Conservation (phyloP, 2,888 invertebrate genomes). For the Lydus trimaculatus region DNA sequence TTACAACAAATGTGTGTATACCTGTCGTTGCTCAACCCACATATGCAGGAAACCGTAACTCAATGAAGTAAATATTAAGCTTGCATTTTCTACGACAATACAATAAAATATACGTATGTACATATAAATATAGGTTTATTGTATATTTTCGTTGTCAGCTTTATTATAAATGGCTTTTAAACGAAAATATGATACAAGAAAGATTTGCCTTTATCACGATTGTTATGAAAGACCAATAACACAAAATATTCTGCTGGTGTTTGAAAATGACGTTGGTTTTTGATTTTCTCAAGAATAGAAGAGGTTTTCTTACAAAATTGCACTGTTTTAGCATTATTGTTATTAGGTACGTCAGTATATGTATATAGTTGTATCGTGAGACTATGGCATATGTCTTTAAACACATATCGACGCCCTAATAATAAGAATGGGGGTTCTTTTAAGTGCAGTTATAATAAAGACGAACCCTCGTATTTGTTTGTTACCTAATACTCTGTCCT, state of each 20-base stretch:
- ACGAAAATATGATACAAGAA: not conserved
- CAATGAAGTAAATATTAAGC: slow-evolving; percentile 21
- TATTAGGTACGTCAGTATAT: slow-evolving; percentile 11
- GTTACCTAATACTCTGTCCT: not conserved
- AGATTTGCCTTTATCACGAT: not conserved
- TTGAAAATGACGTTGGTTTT: not conserved
- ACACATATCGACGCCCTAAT: slow-evolving; percentile 20
- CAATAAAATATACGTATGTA: slow-evolving; percentile 15
- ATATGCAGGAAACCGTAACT: slow-evolving; percentile 21
- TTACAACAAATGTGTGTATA: slow-evolving; percentile 24
- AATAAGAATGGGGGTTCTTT: slow-evolving; percentile 20
- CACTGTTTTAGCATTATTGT: not conserved
- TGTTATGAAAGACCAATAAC: not conserved
- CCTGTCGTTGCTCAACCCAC: slow-evolving; percentile 25
- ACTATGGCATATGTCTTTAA: slow-evolving; percentile 24
- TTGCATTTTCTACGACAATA: slow-evolving; percentile 11
- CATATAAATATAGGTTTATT: slow-evolving; percentile 2
- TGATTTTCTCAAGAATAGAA: too few relatives aligned
- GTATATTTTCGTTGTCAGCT: slow-evolving; percentile 12
- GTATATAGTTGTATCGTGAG: slow-evolving; percentile 26
- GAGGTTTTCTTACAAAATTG: not conserved
- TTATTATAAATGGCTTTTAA: slow-evolving; percentile 3
- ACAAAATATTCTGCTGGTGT: not conserved
- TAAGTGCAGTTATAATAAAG: slow-evolving; percentile 26
- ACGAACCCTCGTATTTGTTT: slow-evolving; percentile 13